Evolutionary conservation across 2,797 vertebrate genomes (phyloP), one percentile per base, ranked within the genome.

Genomic region (Vultur gryphus): DNA sequence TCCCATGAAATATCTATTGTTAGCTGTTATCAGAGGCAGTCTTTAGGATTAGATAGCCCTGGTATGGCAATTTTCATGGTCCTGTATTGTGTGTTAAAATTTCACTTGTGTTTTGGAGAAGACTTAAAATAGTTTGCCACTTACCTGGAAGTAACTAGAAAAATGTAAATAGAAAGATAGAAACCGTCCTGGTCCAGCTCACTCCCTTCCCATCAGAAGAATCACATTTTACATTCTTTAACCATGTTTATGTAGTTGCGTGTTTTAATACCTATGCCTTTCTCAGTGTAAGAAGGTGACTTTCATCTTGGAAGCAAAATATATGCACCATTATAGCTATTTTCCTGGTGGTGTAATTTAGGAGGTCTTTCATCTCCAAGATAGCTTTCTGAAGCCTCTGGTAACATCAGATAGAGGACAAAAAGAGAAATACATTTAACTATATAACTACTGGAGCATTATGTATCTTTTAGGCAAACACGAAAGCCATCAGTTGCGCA

Each of bases 261-360:
- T 58, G 31, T 91, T 94, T 84, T 92, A 89, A 89, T 95, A 85
- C 59, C 66, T 77, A 2, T 66, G 71, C 48, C 72, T 94, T 94
- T 93, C 58, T 93, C 79, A 19, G 35, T 69, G 62, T 86, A 90
- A 86, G 83, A 94, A 95, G 94, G 85, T 95, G 93, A 90, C 97
- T 97, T 97, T 97, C 89, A 95, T 97, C 96, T 97, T 82, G 62
- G 72, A 95, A 96, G 52, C 79, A 89, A 94, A 91, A 88, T 90
- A 77, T 72, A 84, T 96, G 89, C 95, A 84, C 87, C 80, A 96
- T 97, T 95, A 96, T 25, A 91, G 89, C 83, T 97, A 58, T 95
- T 96, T 95, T 97, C 51, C 55, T 94, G 54, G 89, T 93, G 55
- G 48, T 93, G 80, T 88, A 93, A 96, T 97, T 96, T 94, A 91